Evolutionary conservation across 2,888 invertebrate species (phyloP).

Genomic region (Choristoneura rosaceana): DNA sequence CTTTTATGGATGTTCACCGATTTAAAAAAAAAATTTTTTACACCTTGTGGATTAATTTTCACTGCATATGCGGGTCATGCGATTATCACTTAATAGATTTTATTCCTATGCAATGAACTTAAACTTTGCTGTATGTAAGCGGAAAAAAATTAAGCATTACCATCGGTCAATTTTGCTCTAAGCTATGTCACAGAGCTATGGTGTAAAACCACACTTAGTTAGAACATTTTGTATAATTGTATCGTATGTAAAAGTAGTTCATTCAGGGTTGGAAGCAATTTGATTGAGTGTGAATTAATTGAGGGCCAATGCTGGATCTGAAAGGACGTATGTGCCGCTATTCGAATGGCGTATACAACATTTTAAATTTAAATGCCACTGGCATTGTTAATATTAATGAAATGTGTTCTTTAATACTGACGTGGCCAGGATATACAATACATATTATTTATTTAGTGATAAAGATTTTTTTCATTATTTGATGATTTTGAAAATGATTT

Average conservation of each 20-base stretch:
- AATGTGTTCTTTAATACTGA: not conserved
- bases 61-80: too few species aligned
- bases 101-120: not conserved
- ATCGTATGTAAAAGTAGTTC: conserved; percentile 45
- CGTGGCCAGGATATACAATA: too few species aligned
- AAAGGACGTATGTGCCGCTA: not conserved
- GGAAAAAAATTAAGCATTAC: not conserved
- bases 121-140: not conserved
- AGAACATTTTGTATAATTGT: conserved; percentile 47
- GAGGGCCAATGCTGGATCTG: conserved; percentile 31
- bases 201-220: conserved; percentile 41
- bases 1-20: too few species aligned
- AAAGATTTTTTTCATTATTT: too few species aligned
- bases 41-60: too few species aligned
- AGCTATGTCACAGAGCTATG: not conserved
- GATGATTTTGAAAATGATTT: too few species aligned
- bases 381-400: not conserved
- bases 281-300: conserved; percentile 24
- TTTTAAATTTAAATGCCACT: not conserved
- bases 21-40: too few species aligned
- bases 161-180: not conserved
- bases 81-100: not conserved
- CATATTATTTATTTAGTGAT: too few species aligned
- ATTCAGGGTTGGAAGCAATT: conserved; percentile 27
- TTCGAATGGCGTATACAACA: not conserved